Conservation (phyloP, 1,140 invertebrate species). For the Hylaeus volcanicus region DNA sequence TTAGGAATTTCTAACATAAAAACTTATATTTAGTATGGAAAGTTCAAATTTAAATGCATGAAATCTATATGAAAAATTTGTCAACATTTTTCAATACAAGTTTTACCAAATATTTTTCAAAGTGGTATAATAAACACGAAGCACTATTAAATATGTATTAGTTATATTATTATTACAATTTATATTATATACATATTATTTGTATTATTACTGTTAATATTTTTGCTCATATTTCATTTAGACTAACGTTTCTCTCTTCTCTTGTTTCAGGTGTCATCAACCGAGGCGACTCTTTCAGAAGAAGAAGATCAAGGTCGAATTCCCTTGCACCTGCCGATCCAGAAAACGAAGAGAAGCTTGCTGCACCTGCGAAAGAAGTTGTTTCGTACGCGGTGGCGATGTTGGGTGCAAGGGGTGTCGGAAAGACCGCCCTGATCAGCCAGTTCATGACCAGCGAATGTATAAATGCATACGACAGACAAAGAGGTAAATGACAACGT, state of each 20-base stretch:
- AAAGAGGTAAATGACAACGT: constrained; percentile 83
- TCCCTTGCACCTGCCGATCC: constrained; percentile 79
- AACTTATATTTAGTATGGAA: no score
- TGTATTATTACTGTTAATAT: no score
- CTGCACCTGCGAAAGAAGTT: constrained; percentile 81
- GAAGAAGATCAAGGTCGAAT: constrained; percentile 89
- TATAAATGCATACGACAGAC: constrained; percentile 94
- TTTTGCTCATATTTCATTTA: background rate
- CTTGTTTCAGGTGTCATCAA: constrained; percentile 89
- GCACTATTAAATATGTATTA: no score
- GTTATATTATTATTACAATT: no score
- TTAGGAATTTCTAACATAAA: no score
- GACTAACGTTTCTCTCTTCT: no score
- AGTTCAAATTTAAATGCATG: no score
- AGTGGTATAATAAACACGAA: no score
- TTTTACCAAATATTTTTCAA: no score
- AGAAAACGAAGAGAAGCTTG: constrained; percentile 71
- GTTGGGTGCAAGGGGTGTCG: constrained; percentile 92
- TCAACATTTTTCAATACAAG: no score
- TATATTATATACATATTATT: no score
- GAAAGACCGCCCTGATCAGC: constrained; percentile 93
- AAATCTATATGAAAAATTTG: no score
- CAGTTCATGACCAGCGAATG: constrained; percentile 98
- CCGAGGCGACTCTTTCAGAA: constrained; percentile 92
- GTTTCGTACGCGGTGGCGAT: constrained; percentile 88